Conservation (phyloP, 2,888 invertebrate genomes). For the Eupithecia pulchellata region DNA sequence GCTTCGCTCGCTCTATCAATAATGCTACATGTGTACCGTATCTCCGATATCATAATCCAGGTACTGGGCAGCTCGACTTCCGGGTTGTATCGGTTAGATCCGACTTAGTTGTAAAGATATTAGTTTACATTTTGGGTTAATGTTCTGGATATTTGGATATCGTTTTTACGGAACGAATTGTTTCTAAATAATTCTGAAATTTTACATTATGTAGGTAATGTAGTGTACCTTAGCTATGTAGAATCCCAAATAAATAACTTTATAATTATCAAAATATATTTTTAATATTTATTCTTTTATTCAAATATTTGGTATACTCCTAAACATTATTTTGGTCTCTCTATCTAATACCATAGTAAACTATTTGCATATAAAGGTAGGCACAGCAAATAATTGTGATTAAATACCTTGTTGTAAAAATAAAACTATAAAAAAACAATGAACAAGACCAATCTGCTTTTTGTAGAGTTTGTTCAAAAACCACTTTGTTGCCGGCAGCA, state of each 20-base stretch:
- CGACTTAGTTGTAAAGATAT: conserved; percentile 4
- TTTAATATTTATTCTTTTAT: no score
- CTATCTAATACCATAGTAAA: not conserved
- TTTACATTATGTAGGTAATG: no score
- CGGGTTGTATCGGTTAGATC: conserved; percentile 44
- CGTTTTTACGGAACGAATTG: not conserved
- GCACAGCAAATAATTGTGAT: not conserved
- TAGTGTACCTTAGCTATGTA: no score
- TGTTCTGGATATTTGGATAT: not conserved
- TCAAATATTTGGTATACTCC: not conserved
- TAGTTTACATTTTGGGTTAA: conserved; percentile 1
- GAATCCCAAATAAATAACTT: no score
- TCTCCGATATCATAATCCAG: conserved; percentile 64
- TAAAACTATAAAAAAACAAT: not conserved
- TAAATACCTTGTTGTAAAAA: not conserved
- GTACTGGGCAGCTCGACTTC: conserved; percentile 52
- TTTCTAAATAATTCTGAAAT: no score
- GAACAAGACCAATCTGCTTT: not conserved
- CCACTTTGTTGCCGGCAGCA: conserved; percentile 70
- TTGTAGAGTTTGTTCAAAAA: conserved; percentile 35
- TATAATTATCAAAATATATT: no score
- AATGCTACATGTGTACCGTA: conserved; percentile 57
- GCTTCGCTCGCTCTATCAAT: conserved; percentile 22
- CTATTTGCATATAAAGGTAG: not conserved
- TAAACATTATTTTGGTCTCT: not conserved